phyloP scores from a whole-genome alignment of 1,140 invertebrate genomes.

The Drosophila rhopaloa region DNA sequence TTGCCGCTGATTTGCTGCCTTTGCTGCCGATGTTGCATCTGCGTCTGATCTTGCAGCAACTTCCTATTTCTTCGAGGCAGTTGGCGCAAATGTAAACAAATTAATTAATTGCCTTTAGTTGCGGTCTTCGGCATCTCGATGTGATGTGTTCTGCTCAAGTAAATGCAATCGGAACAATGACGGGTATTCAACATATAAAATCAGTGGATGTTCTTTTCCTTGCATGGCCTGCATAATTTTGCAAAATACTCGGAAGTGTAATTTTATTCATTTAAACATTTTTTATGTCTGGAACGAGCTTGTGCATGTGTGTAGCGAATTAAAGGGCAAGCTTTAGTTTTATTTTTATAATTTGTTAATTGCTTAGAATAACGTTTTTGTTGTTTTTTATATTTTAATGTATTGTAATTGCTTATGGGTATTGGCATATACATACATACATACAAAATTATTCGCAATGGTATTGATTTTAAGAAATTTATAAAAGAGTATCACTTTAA shows the following conservation, averaged over 20 bases:
- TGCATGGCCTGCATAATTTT: neutral
- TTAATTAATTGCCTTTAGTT: slow-evolving; percentile 81
- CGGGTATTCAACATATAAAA: slow-evolving; percentile 13
- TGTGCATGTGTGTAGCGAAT: too few species aligned
- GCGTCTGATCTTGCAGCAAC: slow-evolving; percentile 79
- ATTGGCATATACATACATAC: too few species aligned
- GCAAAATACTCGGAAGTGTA: neutral
- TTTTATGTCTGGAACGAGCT: too few species aligned
- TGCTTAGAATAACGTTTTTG: too few species aligned
- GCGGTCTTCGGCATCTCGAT: slow-evolving; percentile 52
- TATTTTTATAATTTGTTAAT: too few species aligned
- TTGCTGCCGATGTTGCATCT: slow-evolving; percentile 64
- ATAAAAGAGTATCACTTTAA: too few species aligned
- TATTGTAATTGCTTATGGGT: too few species aligned
- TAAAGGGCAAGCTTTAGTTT: too few species aligned
- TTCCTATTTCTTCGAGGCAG: slow-evolving; percentile 77
- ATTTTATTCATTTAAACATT: neutral
- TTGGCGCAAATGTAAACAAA: slow-evolving; percentile 78
- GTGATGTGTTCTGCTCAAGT: slow-evolving; percentile 29
- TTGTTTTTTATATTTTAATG: neutral
- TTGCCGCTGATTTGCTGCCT: slow-evolving; percentile 29
- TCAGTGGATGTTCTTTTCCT: neutral
- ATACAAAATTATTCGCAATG: too few species aligned
- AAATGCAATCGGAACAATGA: slow-evolving; percentile 22
- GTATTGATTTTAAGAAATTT: too few species aligned